Evolutionary conservation across 2,797 vertebrate genomes (phyloP), one percentile per base, ranked within the genome.

Genomic region (Phoeniculus purpureus): DNA sequence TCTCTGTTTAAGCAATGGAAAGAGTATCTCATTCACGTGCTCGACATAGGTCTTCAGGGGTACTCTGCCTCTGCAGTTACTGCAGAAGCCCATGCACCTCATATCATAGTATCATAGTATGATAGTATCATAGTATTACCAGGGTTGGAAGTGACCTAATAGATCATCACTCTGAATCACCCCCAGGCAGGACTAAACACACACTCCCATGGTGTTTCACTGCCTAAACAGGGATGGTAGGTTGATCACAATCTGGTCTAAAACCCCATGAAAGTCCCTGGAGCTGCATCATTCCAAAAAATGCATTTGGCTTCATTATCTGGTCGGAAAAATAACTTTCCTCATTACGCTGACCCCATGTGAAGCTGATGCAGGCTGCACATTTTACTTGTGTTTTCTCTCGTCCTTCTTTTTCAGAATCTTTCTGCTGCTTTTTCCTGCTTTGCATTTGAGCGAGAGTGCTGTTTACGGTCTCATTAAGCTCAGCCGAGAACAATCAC

Each of bases 381-480:
- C 4, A 40, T 79, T 83, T 81, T 54, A 65, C 14, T 67, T 79
- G 15, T 22, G 85, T 81, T 22, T 60, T 87, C 34, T 67, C 15
- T 50, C 78, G 19, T 58, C n/a, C 79, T 52, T 5, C 37, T 52
- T 67, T 58, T 91, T 77, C 52, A 12, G 23, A 1, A 0, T 43
- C 9, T 74, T 81, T 52, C 47, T 62, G 15, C 43, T 71, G 19
- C 15, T 86, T 66, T 25, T 9, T 22, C 5, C 2, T 2, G 0
- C 17, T 67, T 86, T 65, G 22, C 18, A 84, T 83, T 71, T 73
- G 76, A n/a, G 23, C 31, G 87, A 47, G 89, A 81, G 17, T 56
- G 71, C 67, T 92, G 85, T 89, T 93, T 91, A 79, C 83, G 59
- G 61, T 77, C 47, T 88, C 65, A 82, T 90, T 90, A 92, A 88